Evolutionary conservation across 2,888 invertebrate genomes (phyloP), one percentile per base, ranked within the genome.

Genomic region (Elmis aenea): DNA sequence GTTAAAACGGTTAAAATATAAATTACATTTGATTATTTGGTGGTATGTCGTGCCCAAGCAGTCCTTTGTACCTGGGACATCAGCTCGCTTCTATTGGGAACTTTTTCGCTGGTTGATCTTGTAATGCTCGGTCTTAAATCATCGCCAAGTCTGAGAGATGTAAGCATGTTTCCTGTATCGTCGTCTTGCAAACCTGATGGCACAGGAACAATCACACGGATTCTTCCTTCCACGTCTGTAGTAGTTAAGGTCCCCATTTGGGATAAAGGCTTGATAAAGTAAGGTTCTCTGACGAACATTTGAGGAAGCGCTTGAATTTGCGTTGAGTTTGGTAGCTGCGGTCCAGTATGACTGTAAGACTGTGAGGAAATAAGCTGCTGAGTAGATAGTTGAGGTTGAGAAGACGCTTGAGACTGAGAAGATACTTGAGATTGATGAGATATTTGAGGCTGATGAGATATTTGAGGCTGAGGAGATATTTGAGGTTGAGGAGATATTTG

Each of bases 21-120:
- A 9, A 24, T 9, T 24, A 8, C 18, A 20, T 26, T n/a, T 35
- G 15, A 48, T 70, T 67, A 89, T 69, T 89, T 90, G 16, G 89
- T 90, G 14, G 90, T 91, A 61, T 90, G 90, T 52, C 90, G 74
- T 11, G 88, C 87, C 89, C 89, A 90, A 45, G 83, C 79, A 4
- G 85, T 81, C 48, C 89, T 74, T 58, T 83, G 82, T 50, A 90
- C 79, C 53, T 88, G 85, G 13, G 81, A 80, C 85, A 89, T 86
- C 62, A 88, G 74, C 61, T 89, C 88, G 66, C 84, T 89, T 33
- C 87, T 77, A 59, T 88, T 84, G 3, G 89, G 87, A 41, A 89
- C 83, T 64, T 86, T 85, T 58, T 89, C 90, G 67, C 89, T 89
- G 15, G 88, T 88, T 27, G 85, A 83, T 50, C 90, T 74, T 1